These are phyloP conservation scores for Drosophila greeni DNA, from an alignment of 2,888 invertebrate species.

Conservation along the genomic window DNA sequence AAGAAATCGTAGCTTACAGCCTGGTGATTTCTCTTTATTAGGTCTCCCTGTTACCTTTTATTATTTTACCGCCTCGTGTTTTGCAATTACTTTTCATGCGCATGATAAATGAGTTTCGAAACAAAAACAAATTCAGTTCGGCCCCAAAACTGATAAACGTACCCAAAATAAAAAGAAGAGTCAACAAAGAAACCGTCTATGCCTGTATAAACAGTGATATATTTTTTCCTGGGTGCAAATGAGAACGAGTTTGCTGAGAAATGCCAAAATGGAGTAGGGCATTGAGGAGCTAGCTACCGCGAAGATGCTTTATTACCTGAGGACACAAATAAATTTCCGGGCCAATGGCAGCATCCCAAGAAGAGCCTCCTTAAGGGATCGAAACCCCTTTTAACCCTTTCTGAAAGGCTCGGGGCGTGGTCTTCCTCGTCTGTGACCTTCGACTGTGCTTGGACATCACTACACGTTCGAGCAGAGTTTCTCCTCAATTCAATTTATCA, in stretches of 20 bases:
- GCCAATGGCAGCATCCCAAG: conserved; percentile 55
- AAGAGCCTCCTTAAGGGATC: conserved; percentile 28
- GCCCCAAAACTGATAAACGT: conserved; percentile 50
- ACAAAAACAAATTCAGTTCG: conserved; percentile 45
- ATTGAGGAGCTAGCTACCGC: conserved; percentile 33
- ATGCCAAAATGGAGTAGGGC: conserved; percentile 56
- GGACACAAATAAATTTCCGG: conserved; percentile 52
- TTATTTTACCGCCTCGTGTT: conserved; percentile 49
- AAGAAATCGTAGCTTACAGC: conserved; percentile 29
- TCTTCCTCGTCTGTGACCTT: conserved; percentile 30
- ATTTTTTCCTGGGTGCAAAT: conserved; percentile 20
- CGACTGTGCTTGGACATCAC: conserved; percentile 49
- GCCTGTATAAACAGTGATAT: conserved; percentile 1
- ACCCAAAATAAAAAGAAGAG: conserved; percentile 25
- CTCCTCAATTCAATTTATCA: conserved; percentile 61
- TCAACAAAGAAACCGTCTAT: conserved; percentile 26
- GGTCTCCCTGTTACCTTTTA: conserved; percentile 26
- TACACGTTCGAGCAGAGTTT: conserved; percentile 52
- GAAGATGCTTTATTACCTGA: conserved; percentile 56
- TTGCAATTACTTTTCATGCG: conserved; percentile 50
- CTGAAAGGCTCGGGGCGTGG: conserved; percentile 36
- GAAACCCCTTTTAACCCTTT: conserved; percentile 35
- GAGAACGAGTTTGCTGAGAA: conserved; percentile 48
- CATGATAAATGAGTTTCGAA: conserved; percentile 61
- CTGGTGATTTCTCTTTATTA: conserved; percentile 19